Evolutionary conservation across 2,113 vertebrate species (phyloP).

Genomic region (Rousettus leschenaultii): DNA sequence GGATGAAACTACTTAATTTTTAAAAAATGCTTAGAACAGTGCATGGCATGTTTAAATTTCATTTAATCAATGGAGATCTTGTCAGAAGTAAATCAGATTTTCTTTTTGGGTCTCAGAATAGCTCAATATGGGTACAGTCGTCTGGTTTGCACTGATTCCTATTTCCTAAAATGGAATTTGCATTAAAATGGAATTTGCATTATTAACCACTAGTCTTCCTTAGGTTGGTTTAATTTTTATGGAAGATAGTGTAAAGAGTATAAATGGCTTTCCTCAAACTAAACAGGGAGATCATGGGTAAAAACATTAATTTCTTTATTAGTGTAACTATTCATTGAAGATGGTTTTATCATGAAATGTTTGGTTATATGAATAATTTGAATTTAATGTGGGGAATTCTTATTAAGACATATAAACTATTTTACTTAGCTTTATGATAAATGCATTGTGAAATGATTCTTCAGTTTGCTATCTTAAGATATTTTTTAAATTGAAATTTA

Average conservation of each 20-base stretch:
- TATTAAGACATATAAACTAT: neutral
- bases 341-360: neutral
- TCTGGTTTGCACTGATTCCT: neutral
- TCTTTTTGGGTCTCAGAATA: neutral
- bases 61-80: neutral
- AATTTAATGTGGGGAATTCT: neutral
- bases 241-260: constrained; percentile 1
- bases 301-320: neutral
- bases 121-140: neutral
- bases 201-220: neutral
- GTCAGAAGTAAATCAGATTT: constrained; percentile 23
- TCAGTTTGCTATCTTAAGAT: neutral
- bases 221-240: constrained; percentile 9
- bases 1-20: constrained; percentile 16
- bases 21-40: neutral
- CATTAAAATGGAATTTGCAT: neutral
- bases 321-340: neutral
- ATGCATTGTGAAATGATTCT: neutral
- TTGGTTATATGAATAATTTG: neutral
- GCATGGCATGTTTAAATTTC: neutral
- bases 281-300: neutral
- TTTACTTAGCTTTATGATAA: constrained; percentile 3
- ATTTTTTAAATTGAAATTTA: neutral
- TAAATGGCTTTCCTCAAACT: neutral
- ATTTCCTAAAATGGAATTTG: constrained; percentile 3